Conservation (phyloP, 2,113 vertebrate genomes). For the Barbus barbus region DNA sequence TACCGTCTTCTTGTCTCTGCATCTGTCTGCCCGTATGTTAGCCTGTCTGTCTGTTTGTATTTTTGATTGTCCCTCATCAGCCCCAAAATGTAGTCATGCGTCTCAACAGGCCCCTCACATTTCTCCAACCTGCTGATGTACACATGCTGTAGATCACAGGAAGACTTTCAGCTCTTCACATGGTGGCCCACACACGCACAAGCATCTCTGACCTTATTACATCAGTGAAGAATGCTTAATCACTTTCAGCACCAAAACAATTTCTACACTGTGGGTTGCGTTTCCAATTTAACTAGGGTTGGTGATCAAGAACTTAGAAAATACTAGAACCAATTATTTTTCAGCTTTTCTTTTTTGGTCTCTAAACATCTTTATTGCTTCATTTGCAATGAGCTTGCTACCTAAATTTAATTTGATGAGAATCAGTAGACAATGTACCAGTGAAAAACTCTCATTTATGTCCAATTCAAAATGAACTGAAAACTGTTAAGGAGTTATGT, state of each 20-base stretch:
- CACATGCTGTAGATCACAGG: conserved; percentile 65
- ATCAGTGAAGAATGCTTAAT: not conserved
- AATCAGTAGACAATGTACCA: not conserved
- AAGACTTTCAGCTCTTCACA: conserved; percentile 81
- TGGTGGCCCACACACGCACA: not conserved
- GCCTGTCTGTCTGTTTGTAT: conserved; percentile 55
- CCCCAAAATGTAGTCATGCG: conserved; percentile 50
- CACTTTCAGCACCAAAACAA: not conserved
- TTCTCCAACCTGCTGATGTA: conserved; percentile 63
- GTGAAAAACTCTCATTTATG: not conserved
- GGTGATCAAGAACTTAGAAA: not conserved
- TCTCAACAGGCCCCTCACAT: conserved; percentile 51
- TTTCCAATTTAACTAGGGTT: conserved; percentile 3
- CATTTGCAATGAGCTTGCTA: not conserved
- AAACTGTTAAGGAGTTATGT: not conserved
- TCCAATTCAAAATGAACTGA: not conserved
- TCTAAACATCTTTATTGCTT: not conserved
- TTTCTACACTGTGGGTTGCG: not conserved
- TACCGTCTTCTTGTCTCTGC: conserved; percentile 47
- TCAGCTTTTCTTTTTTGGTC: not conserved
- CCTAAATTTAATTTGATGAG: not conserved
- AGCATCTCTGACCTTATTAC: conserved; percentile 18
- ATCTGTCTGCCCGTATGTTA: conserved; percentile 58
- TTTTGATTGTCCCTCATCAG: conserved; percentile 58
- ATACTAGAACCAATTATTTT: not conserved